Evolutionary conservation across 2,888 invertebrate species (phyloP).

Genomic region (Ophion costatus): DNA sequence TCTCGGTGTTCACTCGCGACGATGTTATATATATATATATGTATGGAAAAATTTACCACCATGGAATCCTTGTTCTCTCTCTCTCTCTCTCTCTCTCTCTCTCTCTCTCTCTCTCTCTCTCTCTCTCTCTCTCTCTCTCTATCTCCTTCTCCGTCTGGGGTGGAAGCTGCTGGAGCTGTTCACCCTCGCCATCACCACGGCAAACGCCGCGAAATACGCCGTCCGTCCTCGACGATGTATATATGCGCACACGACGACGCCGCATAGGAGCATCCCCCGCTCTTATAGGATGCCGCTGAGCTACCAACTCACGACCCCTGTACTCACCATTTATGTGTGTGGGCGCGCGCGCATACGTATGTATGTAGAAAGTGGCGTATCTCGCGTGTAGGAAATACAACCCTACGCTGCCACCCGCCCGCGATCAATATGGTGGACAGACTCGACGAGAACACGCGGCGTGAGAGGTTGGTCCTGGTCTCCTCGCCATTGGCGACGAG

Average conservation of each 20-base stretch:
- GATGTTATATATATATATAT: neutral
- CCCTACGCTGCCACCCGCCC: constrained; percentile 74
- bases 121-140: constrained; percentile 66
- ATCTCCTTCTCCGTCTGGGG: constrained; percentile 35
- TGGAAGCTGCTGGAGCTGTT: constrained; percentile 60
- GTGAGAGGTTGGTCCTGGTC: constrained; percentile 66
- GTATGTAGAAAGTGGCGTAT: constrained; percentile 45
- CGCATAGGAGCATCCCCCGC: constrained; percentile 55
- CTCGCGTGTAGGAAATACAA: constrained; percentile 54
- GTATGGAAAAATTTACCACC: constrained; percentile 29
- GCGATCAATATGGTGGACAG: constrained; percentile 84
- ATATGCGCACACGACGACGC: constrained; percentile 16
- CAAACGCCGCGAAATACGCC: constrained; percentile 18
- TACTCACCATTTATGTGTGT: constrained; percentile 38
- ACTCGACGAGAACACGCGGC: constrained; percentile 78
- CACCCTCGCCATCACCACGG: constrained; percentile 54
- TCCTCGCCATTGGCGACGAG: constrained; percentile 57
- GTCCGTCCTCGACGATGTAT: constrained; percentile 32
- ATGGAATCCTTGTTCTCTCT: constrained; percentile 67
- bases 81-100: constrained; percentile 69
- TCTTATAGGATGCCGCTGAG: constrained; percentile 56
- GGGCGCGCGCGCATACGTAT: constrained; percentile 66
- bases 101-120: constrained; percentile 73
- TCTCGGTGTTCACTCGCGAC: constrained; percentile 65
- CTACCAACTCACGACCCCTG: constrained; percentile 55